phyloP scores from a whole-genome alignment of 2,113 vertebrate species.

The Mustela lutreola region DNA sequence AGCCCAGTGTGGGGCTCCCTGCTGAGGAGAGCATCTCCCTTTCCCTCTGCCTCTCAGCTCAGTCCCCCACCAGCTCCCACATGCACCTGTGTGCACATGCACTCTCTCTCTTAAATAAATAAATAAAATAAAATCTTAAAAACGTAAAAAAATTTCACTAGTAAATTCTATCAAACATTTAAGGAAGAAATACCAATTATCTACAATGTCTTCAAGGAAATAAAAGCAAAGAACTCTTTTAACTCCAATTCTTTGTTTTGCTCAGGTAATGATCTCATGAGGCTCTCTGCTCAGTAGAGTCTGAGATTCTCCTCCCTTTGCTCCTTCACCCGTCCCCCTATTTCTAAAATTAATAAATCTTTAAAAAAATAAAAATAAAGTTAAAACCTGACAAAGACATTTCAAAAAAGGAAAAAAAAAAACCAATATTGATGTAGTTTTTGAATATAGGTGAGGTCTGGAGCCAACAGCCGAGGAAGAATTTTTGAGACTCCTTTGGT shows the following conservation, averaged over 20 bases:
- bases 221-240: not conserved
- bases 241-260: not conserved
- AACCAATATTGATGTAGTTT: not conserved
- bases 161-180: not conserved
- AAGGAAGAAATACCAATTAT: not conserved
- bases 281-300: not conserved
- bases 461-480: not conserved
- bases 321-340: not conserved
- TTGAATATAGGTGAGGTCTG: not conserved
- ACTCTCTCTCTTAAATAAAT: not conserved
- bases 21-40: not conserved
- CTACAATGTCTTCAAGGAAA: not conserved
- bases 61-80: not conserved
- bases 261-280: not conserved
- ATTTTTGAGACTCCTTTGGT: not conserved
- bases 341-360: not conserved
- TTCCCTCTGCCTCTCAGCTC: not conserved
- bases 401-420: not conserved
- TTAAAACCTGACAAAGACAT: not conserved
- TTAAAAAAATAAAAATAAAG: not conserved
- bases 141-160: not conserved
- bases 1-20: not conserved
- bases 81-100: not conserved
- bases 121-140: not conserved
- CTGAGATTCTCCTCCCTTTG: not conserved